These are phyloP conservation scores for Abscondita cerata DNA, from an alignment of 2,888 invertebrate species.

Conservation along the genomic window DNA sequence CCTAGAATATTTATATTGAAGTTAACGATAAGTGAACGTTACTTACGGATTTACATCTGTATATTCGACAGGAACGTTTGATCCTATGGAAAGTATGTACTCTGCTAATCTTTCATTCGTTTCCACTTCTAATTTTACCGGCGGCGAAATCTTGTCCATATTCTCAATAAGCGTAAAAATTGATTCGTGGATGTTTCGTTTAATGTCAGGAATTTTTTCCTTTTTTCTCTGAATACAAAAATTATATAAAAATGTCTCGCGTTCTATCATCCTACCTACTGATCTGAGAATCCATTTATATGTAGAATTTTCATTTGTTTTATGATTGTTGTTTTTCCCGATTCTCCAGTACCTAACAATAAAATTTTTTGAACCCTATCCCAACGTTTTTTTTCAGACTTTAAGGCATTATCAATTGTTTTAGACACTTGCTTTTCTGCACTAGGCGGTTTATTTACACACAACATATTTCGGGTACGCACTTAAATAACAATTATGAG, in stretches of 20 bases:
- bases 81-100: slow-evolving; percentile 63
- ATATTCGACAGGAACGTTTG: slow-evolving; percentile 62
- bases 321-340: slow-evolving; percentile 85
- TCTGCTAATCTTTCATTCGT: slow-evolving; percentile 59
- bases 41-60: slow-evolving; percentile 61
- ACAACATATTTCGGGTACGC: slow-evolving; percentile 16
- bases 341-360: slow-evolving; percentile 77
- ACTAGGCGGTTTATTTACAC: slow-evolving; percentile 7
- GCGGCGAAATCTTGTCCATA: slow-evolving; percentile 60
- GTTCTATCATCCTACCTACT: slow-evolving; percentile 61
- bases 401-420: slow-evolving; percentile 39
- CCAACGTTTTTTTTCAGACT: slow-evolving; percentile 52
- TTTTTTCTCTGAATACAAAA: slow-evolving; percentile 65
- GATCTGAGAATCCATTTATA: slow-evolving; percentile 76
- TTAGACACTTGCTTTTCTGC: slow-evolving; percentile 21
- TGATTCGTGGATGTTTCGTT: slow-evolving; percentile 77
- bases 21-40: background rate
- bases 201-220: slow-evolving; percentile 71
- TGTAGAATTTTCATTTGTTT: slow-evolving; percentile 89
- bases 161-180: slow-evolving; percentile 70
- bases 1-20: slow-evolving; percentile 61
- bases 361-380: slow-evolving; percentile 60
- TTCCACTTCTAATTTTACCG: slow-evolving; percentile 62
- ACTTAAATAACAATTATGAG: background rate
- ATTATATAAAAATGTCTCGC: background rate